Evolutionary conservation across 2,113 vertebrate genomes (phyloP).

Genomic region (Lampris megalopsis): DNA sequence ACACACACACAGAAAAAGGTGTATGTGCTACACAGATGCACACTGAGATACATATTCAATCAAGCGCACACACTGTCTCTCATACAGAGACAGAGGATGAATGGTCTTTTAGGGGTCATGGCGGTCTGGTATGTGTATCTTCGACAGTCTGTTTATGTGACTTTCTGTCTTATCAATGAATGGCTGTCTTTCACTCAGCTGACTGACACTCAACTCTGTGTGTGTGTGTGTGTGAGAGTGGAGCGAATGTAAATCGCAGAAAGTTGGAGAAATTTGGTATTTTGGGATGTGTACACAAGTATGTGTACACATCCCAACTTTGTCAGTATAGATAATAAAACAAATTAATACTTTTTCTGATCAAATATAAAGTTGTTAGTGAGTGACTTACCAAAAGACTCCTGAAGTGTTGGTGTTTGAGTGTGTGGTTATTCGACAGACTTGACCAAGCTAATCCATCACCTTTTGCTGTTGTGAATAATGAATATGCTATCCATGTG

Average conservation of each 20-base stretch:
- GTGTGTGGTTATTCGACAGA: no score
- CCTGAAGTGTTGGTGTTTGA: no score
- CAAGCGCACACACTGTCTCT: constrained; percentile 16
- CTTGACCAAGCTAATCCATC: no score
- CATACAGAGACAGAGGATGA: constrained; percentile 42
- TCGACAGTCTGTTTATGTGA: constrained; percentile 69
- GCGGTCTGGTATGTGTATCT: constrained; percentile 67
- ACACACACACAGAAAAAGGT: background rate
- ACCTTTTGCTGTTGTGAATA: no score
- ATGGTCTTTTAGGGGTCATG: constrained; percentile 50
- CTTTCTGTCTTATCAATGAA: constrained; percentile 76
- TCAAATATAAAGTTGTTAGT: no score
- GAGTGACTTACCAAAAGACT: no score
- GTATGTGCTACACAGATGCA: background rate
- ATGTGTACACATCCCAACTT: no score
- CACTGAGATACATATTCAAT: background rate
- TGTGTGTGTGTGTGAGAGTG: constrained; percentile 10
- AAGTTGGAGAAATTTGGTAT: no score
- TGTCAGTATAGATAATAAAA: no score
- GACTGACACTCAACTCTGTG: constrained; percentile 46
- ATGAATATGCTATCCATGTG: no score
- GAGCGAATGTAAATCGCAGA: background rate
- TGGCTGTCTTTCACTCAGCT: constrained; percentile 70
- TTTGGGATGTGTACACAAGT: no score
- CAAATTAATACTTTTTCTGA: no score